A percentile compares a stretch with the other conserved stretches of the same genome.
Evolutionary conservation across 2,797 vertebrate species (phyloP).

Genomic region (Diplodus sargus): DNA sequence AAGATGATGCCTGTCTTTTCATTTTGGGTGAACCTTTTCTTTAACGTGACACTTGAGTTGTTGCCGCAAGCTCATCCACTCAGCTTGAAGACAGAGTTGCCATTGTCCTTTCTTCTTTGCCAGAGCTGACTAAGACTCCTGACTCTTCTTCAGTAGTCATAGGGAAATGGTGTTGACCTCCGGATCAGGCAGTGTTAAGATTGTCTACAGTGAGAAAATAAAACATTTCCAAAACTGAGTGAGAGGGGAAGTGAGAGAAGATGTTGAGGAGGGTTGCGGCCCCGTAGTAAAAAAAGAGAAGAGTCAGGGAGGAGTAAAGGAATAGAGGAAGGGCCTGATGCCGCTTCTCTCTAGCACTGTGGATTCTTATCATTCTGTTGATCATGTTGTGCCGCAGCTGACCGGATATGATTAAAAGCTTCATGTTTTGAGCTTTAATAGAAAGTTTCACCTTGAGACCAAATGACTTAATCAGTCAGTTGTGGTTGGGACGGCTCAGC

Average conservation of each 20-base stretch:
- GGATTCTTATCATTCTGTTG: constrained; percentile 8
- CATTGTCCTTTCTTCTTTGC: constrained; percentile 10
- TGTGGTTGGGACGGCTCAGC: constrained; percentile 9
- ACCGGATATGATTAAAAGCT: neutral
- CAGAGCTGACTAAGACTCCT: constrained; percentile 29
- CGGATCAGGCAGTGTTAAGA: constrained; percentile 36
- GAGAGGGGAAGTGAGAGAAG: constrained; percentile 32
- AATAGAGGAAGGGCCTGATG: constrained; percentile 11
- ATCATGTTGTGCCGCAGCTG: neutral
- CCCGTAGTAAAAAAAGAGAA: constrained; percentile 1
- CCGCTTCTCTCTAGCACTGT: constrained; percentile 5
- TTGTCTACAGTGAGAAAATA: constrained; percentile 26
- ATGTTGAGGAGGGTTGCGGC: constrained; percentile 5
- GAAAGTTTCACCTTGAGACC: constrained; percentile 8
- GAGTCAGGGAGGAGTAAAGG: constrained; percentile 32
- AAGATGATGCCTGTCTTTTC: too few relatives aligned
- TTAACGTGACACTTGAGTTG: neutral
- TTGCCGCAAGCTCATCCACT: neutral
- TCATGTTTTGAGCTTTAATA: neutral
- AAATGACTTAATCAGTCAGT: constrained; percentile 14
- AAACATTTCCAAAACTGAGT: constrained; percentile 2
- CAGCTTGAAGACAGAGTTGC: neutral
- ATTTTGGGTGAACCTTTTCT: neutral
- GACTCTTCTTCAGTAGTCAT: constrained; percentile 3
- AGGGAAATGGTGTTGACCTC: neutral